These are phyloP conservation scores for Gymnothorax javanicus DNA, from an alignment of 2,797 vertebrate species.

Conservation along the genomic window DNA sequence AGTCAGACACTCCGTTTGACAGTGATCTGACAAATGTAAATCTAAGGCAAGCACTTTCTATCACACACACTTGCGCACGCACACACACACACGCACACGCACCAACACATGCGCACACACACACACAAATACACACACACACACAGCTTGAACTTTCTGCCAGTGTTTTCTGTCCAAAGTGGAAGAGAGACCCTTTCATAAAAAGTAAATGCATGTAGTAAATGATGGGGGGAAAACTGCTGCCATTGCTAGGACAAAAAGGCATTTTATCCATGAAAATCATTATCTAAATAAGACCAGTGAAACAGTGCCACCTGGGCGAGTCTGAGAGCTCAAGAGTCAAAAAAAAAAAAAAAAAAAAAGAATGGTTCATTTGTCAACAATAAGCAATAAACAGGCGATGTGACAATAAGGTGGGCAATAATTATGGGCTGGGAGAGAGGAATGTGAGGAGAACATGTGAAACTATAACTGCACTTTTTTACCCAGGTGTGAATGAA, in stretches of 20 bases:
- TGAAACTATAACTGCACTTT: too few species aligned
- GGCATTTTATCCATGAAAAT: neutral
- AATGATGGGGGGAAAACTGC: neutral
- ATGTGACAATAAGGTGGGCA: neutral
- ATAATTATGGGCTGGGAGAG: neutral
- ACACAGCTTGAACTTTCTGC: too few species aligned
- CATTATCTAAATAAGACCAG: neutral
- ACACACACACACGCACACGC: too few species aligned
- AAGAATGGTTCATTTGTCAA: neutral
- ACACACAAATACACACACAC: too few species aligned
- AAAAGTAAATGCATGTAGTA: neutral
- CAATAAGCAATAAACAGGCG: neutral
- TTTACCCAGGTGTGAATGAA: neutral
- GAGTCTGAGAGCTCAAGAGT: neutral
- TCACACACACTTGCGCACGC: too few species aligned
- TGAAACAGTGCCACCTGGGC: neutral
- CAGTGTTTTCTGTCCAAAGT: too few species aligned
- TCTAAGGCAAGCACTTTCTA: too few species aligned
- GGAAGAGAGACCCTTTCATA: too few species aligned
- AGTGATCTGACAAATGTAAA: too few species aligned
- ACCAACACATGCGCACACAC: too few species aligned
- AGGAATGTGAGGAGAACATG: too few species aligned
- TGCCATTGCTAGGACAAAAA: neutral
- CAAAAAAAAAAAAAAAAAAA: neutral
- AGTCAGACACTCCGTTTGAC: too few species aligned